These are phyloP conservation scores for Lordiphosa clarofinis DNA, from an alignment of 1,140 invertebrate species.

Conservation along the genomic window DNA sequence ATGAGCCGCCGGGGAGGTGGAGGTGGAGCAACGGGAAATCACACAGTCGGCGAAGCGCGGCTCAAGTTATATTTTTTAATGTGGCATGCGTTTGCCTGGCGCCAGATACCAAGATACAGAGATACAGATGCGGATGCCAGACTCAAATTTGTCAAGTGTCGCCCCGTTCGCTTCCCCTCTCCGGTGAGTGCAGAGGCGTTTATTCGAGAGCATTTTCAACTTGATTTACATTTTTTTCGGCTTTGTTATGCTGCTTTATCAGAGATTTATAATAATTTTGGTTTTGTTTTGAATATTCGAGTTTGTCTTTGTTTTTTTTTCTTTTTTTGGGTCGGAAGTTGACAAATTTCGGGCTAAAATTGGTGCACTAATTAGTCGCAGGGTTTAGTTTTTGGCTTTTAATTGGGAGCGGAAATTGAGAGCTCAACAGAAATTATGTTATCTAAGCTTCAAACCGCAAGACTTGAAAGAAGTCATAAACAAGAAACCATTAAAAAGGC, in stretches of 20 bases:
- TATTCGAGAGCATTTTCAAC: slow-evolving; percentile 64
- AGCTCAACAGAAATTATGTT: slow-evolving; percentile 16
- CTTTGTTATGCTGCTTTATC: slow-evolving; percentile 2
- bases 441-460: neutral
- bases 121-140: slow-evolving; percentile 26
- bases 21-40: slow-evolving; percentile 49
- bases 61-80: slow-evolving; percentile 46
- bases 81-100: slow-evolving; percentile 67
- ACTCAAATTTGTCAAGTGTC: slow-evolving; percentile 61
- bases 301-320: slow-evolving; percentile 2
- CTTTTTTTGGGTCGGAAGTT: slow-evolving; percentile 54
- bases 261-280: slow-evolving; percentile 60
- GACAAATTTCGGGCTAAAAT: slow-evolving; percentile 53
- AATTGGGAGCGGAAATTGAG: slow-evolving; percentile 66
- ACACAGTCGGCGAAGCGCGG: slow-evolving; percentile 54
- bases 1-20: neutral
- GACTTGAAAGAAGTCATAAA: neutral
- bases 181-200: slow-evolving; percentile 61
- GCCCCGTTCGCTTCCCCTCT: neutral
- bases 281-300: neutral
- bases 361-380: slow-evolving; percentile 62
- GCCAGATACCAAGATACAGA: slow-evolving; percentile 28
- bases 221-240: slow-evolving; percentile 59
- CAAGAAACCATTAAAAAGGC: slow-evolving; percentile 36
- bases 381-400: slow-evolving; percentile 25